Evolutionary conservation across 2,797 vertebrate species (phyloP).

Genomic region (Cossypha polioptera): DNA sequence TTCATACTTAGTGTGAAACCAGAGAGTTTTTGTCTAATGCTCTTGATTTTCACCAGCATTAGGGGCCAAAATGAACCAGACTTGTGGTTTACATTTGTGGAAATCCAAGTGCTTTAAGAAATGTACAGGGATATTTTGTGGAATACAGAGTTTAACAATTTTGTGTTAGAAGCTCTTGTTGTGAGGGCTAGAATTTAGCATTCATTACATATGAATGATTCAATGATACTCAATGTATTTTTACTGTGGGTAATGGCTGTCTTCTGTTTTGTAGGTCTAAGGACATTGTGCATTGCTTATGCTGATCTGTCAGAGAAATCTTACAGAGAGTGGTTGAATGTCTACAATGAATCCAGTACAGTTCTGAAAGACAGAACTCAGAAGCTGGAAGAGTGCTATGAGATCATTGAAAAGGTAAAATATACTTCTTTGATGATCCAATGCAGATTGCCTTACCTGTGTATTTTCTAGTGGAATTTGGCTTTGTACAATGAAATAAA

Average conservation of each 20-base stretch:
- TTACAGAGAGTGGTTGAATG: conserved; percentile 89
- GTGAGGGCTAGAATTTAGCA: not conserved
- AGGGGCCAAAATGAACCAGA: not conserved
- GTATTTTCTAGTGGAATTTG: not conserved
- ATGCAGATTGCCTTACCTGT: not conserved
- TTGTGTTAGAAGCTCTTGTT: not conserved
- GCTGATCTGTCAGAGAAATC: conserved; percentile 87
- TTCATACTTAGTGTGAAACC: not conserved
- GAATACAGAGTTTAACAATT: not conserved
- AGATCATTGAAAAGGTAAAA: conserved; percentile 93
- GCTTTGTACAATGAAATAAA: not conserved
- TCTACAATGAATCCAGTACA: conserved; percentile 86
- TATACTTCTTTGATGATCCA: not conserved
- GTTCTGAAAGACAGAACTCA: conserved; percentile 89
- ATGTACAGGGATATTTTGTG: not conserved
- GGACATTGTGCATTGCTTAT: conserved; percentile 94
- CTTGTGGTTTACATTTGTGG: not conserved
- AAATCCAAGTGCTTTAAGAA: not conserved
- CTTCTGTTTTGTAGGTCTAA: conserved; percentile 78
- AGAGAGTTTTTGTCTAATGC: not conserved
- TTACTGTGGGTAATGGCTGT: not conserved
- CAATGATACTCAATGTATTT: not conserved
- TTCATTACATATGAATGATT: not conserved
- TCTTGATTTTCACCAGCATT: not conserved
- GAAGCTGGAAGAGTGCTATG: conserved; percentile 93